Evolutionary conservation across 2,113 vertebrate species (phyloP), one percentile per base, ranked within the genome.

Genomic region (Rhipidura dahli): DNA sequence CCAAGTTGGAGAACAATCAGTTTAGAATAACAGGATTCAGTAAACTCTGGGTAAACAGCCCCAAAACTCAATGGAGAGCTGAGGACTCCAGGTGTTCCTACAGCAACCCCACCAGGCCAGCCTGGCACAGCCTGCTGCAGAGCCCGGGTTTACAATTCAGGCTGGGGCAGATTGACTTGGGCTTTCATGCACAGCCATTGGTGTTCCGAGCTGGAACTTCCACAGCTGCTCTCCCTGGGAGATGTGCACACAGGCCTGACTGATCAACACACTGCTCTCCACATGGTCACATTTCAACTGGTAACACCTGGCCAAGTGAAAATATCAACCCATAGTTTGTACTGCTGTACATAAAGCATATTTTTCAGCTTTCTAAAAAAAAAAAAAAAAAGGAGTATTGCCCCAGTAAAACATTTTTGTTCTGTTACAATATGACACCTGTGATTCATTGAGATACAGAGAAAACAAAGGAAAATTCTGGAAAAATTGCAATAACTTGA

Each of bases 121-220:
- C 10, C 56, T 15, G 69, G 66, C 19, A 7, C 51, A 18, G 47
- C 8, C 15, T 17, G 14, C 47, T 11, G 16, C 54, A 37, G 40
- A 8, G 15, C 15, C 35, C 10, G 51, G 15, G 2, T 8, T 4
- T 21, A 1, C 3, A 11, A 1, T 3, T 9, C 9, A 16, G 6
- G 10, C 0, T 1, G n/a, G 13, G 15, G 15, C 73, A 23, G 10
- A 6, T 37, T 6, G 30, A 23, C 13, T 9, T 18, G 66, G 31
- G 18, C 39, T 31, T 1, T 4, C 40, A 2, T 3, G 56, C 56
- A 10, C 53, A 40, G 13, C 0, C 56, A 11, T 0, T 5, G 39
- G 6, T 6, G 24, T 0, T 4, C 23, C 0, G 4, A 21, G 64
- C 65, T 40, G 10, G 0, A 2, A 1, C 6, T 23, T 2, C 7